These are phyloP conservation scores for Bothrops alternatus DNA, from an alignment of 2,797 vertebrate species.

Conservation along the genomic window DNA sequence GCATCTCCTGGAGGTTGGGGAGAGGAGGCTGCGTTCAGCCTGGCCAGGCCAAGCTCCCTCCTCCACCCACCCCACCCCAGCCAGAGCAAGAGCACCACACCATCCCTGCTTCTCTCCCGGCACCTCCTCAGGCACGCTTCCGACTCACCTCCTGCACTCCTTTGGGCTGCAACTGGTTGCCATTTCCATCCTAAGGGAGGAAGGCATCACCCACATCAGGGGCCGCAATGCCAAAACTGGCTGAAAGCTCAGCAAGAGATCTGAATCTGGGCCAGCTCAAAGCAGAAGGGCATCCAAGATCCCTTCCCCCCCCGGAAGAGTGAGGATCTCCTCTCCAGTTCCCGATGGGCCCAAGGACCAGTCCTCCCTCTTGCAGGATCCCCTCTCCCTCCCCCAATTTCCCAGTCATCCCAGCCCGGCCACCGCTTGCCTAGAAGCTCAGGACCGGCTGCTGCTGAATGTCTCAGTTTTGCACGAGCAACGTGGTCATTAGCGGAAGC, in stretches of 20 bases:
- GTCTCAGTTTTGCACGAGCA: not conserved
- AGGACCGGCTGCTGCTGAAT: not conserved
- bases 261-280: not conserved
- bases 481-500: too few relatives aligned
- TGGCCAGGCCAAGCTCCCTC: not conserved
- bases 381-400: not conserved
- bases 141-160: conserved; percentile 77
- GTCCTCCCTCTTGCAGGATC: not conserved
- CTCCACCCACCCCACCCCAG: not conserved
- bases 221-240: not conserved
- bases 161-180: conserved; percentile 82
- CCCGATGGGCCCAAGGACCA: not conserved
- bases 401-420: not conserved
- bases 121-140: not conserved
- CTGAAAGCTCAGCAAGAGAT: not conserved
- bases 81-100: not conserved
- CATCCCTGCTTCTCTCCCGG: accelerated
- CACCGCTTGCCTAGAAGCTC: not conserved
- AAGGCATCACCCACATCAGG: not conserved
- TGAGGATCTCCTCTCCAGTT: not conserved
- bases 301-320: accelerated
- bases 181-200: conserved; percentile 82
- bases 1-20: conserved; percentile 71
- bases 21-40: not conserved
- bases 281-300: not conserved